Conservation (phyloP, 2,113 vertebrate genomes). For the Plecturocebus donacophilus region DNA sequence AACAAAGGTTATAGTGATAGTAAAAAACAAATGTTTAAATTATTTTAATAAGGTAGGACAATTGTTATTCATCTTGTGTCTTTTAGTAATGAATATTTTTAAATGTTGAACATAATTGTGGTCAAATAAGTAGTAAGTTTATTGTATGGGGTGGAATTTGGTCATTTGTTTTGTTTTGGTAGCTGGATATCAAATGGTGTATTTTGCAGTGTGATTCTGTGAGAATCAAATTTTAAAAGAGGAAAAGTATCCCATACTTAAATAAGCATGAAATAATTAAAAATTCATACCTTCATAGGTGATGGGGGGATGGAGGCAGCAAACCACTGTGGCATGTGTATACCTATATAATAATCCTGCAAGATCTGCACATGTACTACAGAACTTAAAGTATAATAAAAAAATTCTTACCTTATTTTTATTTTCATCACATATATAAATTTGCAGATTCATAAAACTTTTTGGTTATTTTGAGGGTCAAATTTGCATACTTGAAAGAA, state of each 20-base stretch:
- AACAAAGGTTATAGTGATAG: neutral
- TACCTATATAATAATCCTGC: no score
- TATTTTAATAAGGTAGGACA: neutral
- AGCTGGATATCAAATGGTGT: neutral
- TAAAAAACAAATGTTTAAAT: neutral
- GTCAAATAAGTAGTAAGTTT: neutral
- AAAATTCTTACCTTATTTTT: neutral
- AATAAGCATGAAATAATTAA: neutral
- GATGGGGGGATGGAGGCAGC: no score
- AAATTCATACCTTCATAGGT: no score
- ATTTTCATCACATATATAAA: neutral
- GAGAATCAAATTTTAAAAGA: conserved; percentile 1
- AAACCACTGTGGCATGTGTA: no score
- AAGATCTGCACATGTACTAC: no score
- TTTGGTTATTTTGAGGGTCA: conserved; percentile 66
- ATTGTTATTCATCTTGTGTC: neutral
- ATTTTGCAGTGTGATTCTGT: neutral
- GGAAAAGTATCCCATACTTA: neutral
- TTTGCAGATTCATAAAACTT: neutral
- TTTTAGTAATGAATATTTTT: neutral
- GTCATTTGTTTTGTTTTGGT: neutral
- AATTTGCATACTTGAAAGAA: conserved; percentile 77
- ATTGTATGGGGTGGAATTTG: neutral
- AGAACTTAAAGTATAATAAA: no score
- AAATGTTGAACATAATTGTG: neutral